Evolutionary conservation across 2,888 invertebrate genomes (phyloP).

Genomic region (Synanthedon formicaeformis): DNA sequence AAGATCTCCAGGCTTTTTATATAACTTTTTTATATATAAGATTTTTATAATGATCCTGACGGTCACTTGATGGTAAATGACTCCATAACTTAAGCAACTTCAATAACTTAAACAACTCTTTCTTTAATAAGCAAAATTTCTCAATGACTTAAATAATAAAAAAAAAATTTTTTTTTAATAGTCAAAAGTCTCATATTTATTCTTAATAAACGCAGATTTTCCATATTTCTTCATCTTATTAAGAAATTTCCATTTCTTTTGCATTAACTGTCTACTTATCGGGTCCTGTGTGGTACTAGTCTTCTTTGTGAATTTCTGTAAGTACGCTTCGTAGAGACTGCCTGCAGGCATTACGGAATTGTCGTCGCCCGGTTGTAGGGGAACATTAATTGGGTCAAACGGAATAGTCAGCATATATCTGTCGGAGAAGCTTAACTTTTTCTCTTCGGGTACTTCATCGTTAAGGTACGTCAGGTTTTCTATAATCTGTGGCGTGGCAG

Average conservation of each 20-base stretch:
- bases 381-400: conserved; percentile 50
- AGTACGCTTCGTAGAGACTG: conserved; percentile 56
- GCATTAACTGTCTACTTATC: neutral
- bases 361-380: conserved; percentile 49
- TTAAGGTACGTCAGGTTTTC: conserved; percentile 11
- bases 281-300: conserved; percentile 35
- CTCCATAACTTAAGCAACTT: too few relatives aligned
- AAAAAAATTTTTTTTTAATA: too few relatives aligned
- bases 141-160: too few relatives aligned
- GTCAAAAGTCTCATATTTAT: too few relatives aligned
- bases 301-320: conserved; percentile 35
- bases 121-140: too few relatives aligned
- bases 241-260: conserved; percentile 5
- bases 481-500: conserved; percentile 13
- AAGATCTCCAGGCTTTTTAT: too few relatives aligned
- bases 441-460: conserved; percentile 15
- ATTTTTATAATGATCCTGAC: too few relatives aligned
- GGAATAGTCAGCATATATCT: conserved; percentile 49
- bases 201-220: too few relatives aligned
- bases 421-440: conserved; percentile 10
- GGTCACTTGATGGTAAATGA: too few relatives aligned
- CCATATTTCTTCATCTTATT: conserved; percentile 23
- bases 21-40: too few relatives aligned
- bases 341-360: conserved; percentile 54
- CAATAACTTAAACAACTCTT: too few relatives aligned